Conservation (phyloP, 2,113 vertebrate genomes). For the Pachycephala philippinensis region DNA sequence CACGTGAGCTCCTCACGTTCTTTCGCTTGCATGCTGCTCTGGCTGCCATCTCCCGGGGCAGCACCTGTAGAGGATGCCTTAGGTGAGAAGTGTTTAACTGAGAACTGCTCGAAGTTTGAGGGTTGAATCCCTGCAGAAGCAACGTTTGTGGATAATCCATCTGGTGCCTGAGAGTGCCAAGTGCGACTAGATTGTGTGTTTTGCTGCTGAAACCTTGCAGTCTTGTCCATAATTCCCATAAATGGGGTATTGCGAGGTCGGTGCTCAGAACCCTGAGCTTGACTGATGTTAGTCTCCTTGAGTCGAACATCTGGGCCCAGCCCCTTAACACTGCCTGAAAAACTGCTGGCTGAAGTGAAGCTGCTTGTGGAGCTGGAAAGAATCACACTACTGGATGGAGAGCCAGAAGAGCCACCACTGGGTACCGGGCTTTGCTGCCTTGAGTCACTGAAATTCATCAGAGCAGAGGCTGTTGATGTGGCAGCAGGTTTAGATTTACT, state of each 20-base stretch:
- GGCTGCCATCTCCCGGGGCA: conserved; percentile 66
- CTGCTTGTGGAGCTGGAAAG: conserved; percentile 85
- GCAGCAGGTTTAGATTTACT: conserved; percentile 73
- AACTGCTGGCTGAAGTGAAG: conserved; percentile 82
- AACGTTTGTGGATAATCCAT: conserved; percentile 64
- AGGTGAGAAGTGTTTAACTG: conserved; percentile 75
- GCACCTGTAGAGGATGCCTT: conserved; percentile 62
- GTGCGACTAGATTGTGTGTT: conserved; percentile 60
- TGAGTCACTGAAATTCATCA: conserved; percentile 31
- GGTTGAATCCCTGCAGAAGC: conserved; percentile 65
- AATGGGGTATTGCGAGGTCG: conserved; percentile 86
- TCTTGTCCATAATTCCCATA: conserved; percentile 97
- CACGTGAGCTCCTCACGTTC: conserved; percentile 77
- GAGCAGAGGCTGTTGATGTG: conserved; percentile 53
- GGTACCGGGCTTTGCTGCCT: conserved; percentile 59
- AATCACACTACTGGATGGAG: conserved; percentile 71
- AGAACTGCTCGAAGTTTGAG: conserved; percentile 72
- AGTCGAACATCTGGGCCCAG: conserved; percentile 81
- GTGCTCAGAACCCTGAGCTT: conserved; percentile 76
- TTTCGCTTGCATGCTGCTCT: conserved; percentile 80
- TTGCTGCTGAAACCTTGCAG: conserved; percentile 84
- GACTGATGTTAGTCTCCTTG: conserved; percentile 75
- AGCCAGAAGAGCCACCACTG: conserved; percentile 32
- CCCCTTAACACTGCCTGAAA: conserved; percentile 81
- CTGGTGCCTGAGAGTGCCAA: conserved; percentile 80